phyloP scores from a whole-genome alignment of 2,797 vertebrate species.

The Cryptoblepharus egeriae region DNA sequence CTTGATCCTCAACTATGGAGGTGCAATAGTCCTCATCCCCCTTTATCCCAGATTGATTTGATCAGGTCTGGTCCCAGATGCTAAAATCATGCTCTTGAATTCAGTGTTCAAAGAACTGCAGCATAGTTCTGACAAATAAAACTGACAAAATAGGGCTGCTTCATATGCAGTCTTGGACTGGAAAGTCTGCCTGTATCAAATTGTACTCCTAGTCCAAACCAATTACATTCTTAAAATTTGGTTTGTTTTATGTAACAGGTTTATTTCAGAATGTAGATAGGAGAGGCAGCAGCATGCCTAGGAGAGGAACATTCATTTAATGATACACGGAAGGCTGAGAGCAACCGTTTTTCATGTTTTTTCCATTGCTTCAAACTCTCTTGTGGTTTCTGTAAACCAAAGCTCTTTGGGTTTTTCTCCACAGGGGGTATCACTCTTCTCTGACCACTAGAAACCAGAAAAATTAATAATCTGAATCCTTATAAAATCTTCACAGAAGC shows the following conservation, averaged over 20 bases:
- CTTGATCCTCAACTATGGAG: too few species aligned
- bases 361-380: constrained; percentile 26
- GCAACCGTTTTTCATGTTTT: constrained; percentile 10
- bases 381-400: constrained; percentile 10
- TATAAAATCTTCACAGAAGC: constrained; percentile 23
- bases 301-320: constrained; percentile 3
- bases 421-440: constrained; percentile 16
- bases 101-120: neutral
- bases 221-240: constrained; percentile 17
- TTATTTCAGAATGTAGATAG: neutral
- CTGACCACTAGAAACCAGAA: constrained; percentile 9
- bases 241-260: constrained; percentile 5
- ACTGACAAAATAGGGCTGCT: neutral
- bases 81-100: neutral
- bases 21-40: too few species aligned
- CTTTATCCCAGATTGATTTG: neutral
- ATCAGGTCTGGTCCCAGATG: neutral
- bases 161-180: neutral
- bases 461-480: constrained; percentile 31
- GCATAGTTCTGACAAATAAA: too few species aligned
- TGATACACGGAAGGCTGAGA: constrained; percentile 6
- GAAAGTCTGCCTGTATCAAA: constrained; percentile 5
- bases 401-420: neutral
- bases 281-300: neutral
- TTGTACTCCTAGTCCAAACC: neutral